A percentile compares a stretch with the other conserved stretches of the same genome.
Conservation (phyloP, 2,797 vertebrate species). For the Lacerta viridis region DNA sequence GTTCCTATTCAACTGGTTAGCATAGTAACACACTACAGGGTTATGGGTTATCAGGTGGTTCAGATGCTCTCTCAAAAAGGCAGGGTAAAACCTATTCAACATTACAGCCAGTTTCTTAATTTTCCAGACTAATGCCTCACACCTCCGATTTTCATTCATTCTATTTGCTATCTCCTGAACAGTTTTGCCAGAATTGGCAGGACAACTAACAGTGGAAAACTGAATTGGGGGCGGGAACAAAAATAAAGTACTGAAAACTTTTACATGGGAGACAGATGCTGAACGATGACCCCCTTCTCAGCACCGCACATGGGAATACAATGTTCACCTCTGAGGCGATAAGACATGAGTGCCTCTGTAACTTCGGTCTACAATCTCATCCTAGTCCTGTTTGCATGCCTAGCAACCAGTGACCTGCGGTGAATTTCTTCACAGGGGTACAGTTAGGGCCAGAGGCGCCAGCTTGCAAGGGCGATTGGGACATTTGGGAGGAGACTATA, state of each 20-base stretch:
- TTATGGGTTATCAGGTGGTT: neutral
- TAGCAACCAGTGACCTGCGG: neutral
- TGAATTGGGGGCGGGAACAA: neutral
- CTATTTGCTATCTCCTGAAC: neutral
- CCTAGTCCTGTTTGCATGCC: neutral
- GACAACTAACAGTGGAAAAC: neutral
- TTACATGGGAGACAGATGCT: neutral
- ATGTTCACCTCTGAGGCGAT: neutral
- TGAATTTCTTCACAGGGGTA: too few relatives aligned
- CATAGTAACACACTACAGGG: neutral
- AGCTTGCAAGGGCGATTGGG: too few relatives aligned
- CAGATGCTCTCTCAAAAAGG: neutral
- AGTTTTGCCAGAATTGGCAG: neutral
- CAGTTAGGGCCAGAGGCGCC: too few relatives aligned
- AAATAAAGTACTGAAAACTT: neutral
- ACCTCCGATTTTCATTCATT: neutral
- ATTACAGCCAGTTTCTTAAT: neutral
- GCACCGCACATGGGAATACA: neutral
- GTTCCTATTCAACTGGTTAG: neutral
- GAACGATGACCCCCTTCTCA: neutral
- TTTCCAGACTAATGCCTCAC: neutral
- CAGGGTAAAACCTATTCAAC: neutral
- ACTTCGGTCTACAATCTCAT: neutral
- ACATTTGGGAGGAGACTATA: too few relatives aligned
- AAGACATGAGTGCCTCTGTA: neutral